phyloP scores from a whole-genome alignment of 2,113 vertebrate genomes.

The Laticauda colubrina region DNA sequence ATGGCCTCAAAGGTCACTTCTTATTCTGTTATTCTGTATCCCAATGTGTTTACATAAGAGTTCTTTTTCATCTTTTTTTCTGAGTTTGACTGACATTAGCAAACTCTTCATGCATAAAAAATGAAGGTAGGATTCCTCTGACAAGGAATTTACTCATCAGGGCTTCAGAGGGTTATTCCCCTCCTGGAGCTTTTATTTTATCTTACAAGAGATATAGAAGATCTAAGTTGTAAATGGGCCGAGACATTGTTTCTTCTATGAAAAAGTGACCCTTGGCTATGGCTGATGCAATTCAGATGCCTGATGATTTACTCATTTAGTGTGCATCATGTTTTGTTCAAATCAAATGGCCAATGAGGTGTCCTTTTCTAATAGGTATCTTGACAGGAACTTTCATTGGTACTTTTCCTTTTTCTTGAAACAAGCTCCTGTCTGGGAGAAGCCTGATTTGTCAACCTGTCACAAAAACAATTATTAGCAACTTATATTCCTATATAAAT shows the following conservation, averaged over 20 bases:
- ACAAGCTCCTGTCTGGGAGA: constrained; percentile 21
- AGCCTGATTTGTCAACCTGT: constrained; percentile 30
- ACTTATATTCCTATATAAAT: constrained; percentile 23
- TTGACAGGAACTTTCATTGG: constrained; percentile 18
- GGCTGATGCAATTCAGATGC: not conserved
- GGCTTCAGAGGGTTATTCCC: not conserved
- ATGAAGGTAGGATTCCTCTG: not conserved
- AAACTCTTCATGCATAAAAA: not conserved
- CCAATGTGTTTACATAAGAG: not conserved
- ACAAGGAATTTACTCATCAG: not conserved
- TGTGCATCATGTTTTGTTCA: not conserved
- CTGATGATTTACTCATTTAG: not conserved
- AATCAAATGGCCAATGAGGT: not conserved
- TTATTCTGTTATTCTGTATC: not conserved
- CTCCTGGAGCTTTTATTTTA: not conserved
- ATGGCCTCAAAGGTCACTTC: not conserved
- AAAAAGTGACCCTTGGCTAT: not conserved
- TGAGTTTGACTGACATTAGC: not conserved
- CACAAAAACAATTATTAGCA: not conserved
- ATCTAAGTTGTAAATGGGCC: not conserved
- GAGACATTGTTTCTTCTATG: not conserved
- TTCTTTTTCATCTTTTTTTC: not conserved
- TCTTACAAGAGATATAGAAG: not conserved
- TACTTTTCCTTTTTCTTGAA: constrained; percentile 29
- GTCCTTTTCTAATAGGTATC: not conserved